Conservation (phyloP, 2,797 vertebrate genomes). For the Sebastolobus altivelis region DNA sequence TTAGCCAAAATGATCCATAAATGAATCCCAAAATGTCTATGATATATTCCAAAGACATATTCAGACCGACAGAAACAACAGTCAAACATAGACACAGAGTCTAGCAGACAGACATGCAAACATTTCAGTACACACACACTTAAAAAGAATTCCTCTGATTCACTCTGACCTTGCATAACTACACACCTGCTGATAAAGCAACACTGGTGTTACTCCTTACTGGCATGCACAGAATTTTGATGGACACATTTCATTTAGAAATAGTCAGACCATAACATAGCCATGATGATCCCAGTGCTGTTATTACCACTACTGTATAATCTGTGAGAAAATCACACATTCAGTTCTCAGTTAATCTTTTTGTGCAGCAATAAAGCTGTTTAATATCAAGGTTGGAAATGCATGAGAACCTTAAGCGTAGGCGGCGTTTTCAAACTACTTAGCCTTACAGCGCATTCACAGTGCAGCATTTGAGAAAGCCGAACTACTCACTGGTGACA, state of each 20-base stretch:
- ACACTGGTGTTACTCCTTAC: slow-evolving; percentile 1
- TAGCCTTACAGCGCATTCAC: slow-evolving; percentile 22
- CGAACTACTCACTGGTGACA: slow-evolving; percentile 46
- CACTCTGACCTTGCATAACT: slow-evolving; percentile 59
- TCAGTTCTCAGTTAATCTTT: slow-evolving; percentile 17
- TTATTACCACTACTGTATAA: slow-evolving; percentile 2
- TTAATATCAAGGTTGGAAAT: slow-evolving; percentile 36
- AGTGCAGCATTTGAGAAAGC: slow-evolving; percentile 46
- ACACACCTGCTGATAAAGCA: slow-evolving; percentile 65
- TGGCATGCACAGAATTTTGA: slow-evolving; percentile 24
- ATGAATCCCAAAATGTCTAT: slow-evolving; percentile 41
- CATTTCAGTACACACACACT: slow-evolving; percentile 13
- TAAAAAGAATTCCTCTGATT: slow-evolving; percentile 54
- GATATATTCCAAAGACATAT: slow-evolving; percentile 22
- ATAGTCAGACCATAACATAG: slow-evolving; percentile 13
- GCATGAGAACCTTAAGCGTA: slow-evolving; percentile 18
- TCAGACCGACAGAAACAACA: slow-evolving; percentile 30
- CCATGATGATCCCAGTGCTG: background rate
- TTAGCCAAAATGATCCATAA: slow-evolving; percentile 44
- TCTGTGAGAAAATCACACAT: slow-evolving; percentile 20
- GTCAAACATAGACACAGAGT: slow-evolving; percentile 13
- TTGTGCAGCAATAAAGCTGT: slow-evolving; percentile 25
- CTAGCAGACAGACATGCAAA: slow-evolving; percentile 18
- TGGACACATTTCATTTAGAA: slow-evolving; percentile 17
- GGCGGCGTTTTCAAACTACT: slow-evolving; percentile 44